Evolutionary conservation across 2,888 invertebrate species (phyloP).

Genomic region (Drosophila mettleri): DNA sequence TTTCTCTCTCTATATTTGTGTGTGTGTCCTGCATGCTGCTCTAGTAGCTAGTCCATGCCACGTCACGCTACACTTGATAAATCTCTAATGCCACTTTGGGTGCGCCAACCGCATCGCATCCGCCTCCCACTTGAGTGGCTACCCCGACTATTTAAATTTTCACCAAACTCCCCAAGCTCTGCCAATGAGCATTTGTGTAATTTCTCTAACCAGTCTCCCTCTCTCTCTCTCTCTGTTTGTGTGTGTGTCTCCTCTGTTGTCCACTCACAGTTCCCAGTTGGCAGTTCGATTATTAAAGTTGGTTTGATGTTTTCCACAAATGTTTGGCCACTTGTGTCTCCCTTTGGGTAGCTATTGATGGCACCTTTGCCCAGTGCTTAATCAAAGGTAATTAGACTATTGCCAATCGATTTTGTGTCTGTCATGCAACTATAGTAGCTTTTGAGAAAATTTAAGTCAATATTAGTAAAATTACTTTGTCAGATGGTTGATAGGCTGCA

Average conservation of each 20-base stretch:
- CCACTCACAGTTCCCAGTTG: constrained; percentile 18
- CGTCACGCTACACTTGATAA: constrained; percentile 83
- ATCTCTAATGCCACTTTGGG: constrained; percentile 83
- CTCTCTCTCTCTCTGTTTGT: not conserved
- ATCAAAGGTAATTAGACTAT: constrained; percentile 75
- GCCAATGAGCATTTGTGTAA: constrained; percentile 70
- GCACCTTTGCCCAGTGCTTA: constrained; percentile 65
- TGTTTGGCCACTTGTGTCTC: constrained; percentile 45
- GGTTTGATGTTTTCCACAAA: constrained; percentile 55
- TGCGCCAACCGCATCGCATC: constrained; percentile 68
- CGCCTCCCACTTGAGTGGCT: constrained; percentile 45
- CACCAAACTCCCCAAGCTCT: constrained; percentile 20
- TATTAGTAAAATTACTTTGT: not conserved
- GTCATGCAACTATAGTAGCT: too few relatives aligned
- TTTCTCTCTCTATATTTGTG: constrained; percentile 19
- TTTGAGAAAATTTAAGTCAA: not conserved
- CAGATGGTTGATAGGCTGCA: not conserved
- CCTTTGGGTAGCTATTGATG: constrained; percentile 49
- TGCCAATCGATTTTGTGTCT: constrained; percentile 45
- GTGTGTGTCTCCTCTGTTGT: constrained; percentile 4
- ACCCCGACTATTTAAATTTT: constrained; percentile 28
- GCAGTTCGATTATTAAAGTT: constrained; percentile 73
- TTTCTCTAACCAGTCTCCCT: constrained; percentile 53
- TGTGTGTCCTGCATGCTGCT: constrained; percentile 38
- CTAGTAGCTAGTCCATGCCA: constrained; percentile 63